Base-by-base conservation (phyloP, 2,888 invertebrate species). In the Pteria penguin region DNA sequence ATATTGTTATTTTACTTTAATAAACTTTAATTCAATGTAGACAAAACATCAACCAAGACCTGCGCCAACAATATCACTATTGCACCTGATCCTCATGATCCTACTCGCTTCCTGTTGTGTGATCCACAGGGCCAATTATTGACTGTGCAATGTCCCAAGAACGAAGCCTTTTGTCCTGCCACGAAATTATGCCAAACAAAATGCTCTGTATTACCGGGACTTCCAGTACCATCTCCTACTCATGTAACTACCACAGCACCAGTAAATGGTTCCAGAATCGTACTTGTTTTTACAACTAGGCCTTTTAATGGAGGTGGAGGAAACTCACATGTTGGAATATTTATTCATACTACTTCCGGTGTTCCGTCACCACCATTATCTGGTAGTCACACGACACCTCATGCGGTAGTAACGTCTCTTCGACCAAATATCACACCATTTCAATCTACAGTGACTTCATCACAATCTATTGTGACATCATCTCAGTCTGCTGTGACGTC, bases 11-110 rank as follows among this genome's bases (percentile, higher is more conserved):
- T n/a, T n/a, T n/a, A n/a, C n/a, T n/a, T n/a, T n/a, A n/a, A n/a
- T n/a, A n/a, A n/a, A n/a, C n/a, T n/a, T n/a, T n/a, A n/a, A n/a
- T n/a, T n/a, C n/a, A n/a, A n/a, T n/a, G n/a, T n/a, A n/a, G n/a
- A n/a, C n/a, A n/a, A n/a, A n/a, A n/a, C n/a, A n/a, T n/a, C n/a
- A n/a, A n/a, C n/a, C n/a, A n/a, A n/a, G n/a, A 45, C 8, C 45
- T 45, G 8, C 18, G 45, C 11, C 18, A 45, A 45, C 45, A 45
- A 45, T 18, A 45, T 14, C 8, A 45, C 8, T 45, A 18, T 45
- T 36, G 85, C 85, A 71, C 86, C 86, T 4, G 86, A 86, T 72
- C 87, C 87, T 0, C 81, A 78, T 52, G 68, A 82, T 24, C 75
- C 66, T 45, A 83, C 76, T 63, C 79, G 79, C 36, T 87, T 81